A percentile compares a stretch with the other conserved stretches of the same genome.
Conservation (phyloP, 2,113 vertebrate species). For the Cololabis saira region DNA sequence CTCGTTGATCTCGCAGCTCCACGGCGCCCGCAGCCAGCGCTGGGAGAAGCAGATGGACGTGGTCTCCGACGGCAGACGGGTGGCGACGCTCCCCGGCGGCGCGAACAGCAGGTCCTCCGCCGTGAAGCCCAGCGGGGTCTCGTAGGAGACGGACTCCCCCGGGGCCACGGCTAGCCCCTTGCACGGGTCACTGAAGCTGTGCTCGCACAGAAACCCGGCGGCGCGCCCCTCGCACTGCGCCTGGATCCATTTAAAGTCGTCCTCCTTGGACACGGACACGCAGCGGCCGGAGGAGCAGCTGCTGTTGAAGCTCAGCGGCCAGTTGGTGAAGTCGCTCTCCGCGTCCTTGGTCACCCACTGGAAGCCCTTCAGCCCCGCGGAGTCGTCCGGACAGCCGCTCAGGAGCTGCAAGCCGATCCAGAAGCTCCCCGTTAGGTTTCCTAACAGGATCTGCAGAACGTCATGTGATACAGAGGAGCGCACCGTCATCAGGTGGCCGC, state of each 20-base stretch:
- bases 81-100: conserved; percentile 51
- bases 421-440: conserved; percentile 39
- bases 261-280: conserved; percentile 52
- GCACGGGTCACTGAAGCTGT: conserved; percentile 28
- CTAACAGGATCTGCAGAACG: conserved; percentile 37
- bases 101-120: not conserved
- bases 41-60: conserved; percentile 53
- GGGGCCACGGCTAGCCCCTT: rapidly evolving
- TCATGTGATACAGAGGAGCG: conserved; percentile 29
- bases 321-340: conserved; percentile 59
- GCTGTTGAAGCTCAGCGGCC: conserved; percentile 35
- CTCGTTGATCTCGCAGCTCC: conserved; percentile 61
- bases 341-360: conserved; percentile 63
- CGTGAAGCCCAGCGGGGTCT: conserved; percentile 14
- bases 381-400: conserved; percentile 43
- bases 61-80: not conserved
- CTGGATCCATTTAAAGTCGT: conserved; percentile 54
- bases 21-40: conserved; percentile 66
- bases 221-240: not conserved
- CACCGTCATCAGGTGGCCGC: conserved; percentile 66
- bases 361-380: conserved; percentile 42
- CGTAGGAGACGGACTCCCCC: conserved; percentile 29
- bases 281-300: conserved; percentile 58
- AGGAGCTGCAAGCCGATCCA: conserved; percentile 74
- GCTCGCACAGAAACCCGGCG: conserved; percentile 71